Base-by-base conservation (phyloP, 30 jellyfish, hydroid and myxozoan genomes). In the Turritopsis rubra region DNA sequence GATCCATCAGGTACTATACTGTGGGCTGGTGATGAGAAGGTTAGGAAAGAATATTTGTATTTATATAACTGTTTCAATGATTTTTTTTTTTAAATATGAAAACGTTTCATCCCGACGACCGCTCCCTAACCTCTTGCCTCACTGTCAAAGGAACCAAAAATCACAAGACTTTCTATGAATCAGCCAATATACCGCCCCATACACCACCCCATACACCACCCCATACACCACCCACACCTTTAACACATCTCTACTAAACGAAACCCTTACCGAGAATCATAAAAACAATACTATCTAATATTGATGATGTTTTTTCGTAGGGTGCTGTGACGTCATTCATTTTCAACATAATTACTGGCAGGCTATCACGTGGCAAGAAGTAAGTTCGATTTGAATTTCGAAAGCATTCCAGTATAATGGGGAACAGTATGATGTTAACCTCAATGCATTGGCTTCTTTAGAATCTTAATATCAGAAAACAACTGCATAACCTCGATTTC, bases 21-120 rank as follows among this genome's bases (percentile, higher is more conserved):
- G 27, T 92, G 98, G 98, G 81, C 95, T 80, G 98, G 98, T 18
- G 98, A 92, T 82, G 98, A 92, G 52, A 92, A 92, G 95, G 98
- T 91, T 28, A n/a, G 81, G 28, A 28, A 30, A 18, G 4, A 19
- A 26, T 7, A n/a, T 21, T n/a, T 75, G 65, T 72, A 18, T 72
- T 72, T 19, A 21, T 31, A 7, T 75, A 30, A 22, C 41, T 22
- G 81, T 0, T 20, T 18, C 81, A 18, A 60, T 60, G 73, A 18
- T 60, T 60, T 18, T 60, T 60, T 60, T 23, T 23, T 60, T n/a
- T n/a, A n/a, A n/a, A n/a, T n/a, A n/a, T 60, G 21, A 21, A 60
- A 60, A 60, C 21, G 73, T 60, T 60, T 60, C 22, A 0, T 18
- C 19, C 73, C 73, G 19, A 0, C 73, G 73, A 60, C 73, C 73